A percentile compares a stretch with the other conserved stretches of the same genome.
These are phyloP conservation scores for Hydrotaea diabolus DNA, from an alignment of 2,888 invertebrate genomes.

Conservation along the genomic window DNA sequence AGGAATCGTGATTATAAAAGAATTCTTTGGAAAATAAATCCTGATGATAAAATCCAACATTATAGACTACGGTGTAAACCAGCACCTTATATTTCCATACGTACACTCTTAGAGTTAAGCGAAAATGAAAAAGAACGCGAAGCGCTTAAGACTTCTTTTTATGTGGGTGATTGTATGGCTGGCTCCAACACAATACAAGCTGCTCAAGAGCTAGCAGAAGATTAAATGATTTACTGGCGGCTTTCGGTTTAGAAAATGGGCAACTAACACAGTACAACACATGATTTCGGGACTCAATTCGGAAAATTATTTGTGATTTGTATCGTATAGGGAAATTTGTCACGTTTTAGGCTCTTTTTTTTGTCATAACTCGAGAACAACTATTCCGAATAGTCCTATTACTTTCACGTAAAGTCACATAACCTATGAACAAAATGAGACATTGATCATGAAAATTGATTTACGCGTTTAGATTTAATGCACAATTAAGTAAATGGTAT, in stretches of 20 bases:
- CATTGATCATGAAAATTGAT: too few relatives aligned
- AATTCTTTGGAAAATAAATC: constrained; percentile 24
- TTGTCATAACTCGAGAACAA: too few relatives aligned
- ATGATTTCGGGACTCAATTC: too few relatives aligned
- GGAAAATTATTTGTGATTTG: too few relatives aligned
- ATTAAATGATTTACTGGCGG: constrained; percentile 42
- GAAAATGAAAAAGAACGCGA: constrained; percentile 19
- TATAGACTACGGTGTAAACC: constrained; percentile 24
- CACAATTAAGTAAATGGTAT: too few relatives aligned
- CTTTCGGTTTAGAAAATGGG: constrained; percentile 34
- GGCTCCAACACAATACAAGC: constrained; percentile 31
- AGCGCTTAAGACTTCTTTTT: constrained; percentile 25
- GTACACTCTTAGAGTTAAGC: constrained; percentile 24
- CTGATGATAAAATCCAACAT: not conserved
- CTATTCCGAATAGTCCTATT: too few relatives aligned
- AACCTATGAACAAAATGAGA: too few relatives aligned
- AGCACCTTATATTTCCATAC: not conserved
- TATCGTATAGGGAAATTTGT: too few relatives aligned
- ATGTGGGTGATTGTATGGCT: constrained; percentile 45
- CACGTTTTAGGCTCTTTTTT: too few relatives aligned
- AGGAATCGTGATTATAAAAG: constrained; percentile 36
- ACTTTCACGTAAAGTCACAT: too few relatives aligned
- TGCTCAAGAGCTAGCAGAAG: constrained; percentile 22
- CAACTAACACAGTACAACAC: too few relatives aligned
- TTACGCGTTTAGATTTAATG: too few relatives aligned